Evolutionary conservation across 2,797 vertebrate genomes (phyloP), one percentile per base, ranked within the genome.

Genomic region (Leucoraja ocellata): DNA sequence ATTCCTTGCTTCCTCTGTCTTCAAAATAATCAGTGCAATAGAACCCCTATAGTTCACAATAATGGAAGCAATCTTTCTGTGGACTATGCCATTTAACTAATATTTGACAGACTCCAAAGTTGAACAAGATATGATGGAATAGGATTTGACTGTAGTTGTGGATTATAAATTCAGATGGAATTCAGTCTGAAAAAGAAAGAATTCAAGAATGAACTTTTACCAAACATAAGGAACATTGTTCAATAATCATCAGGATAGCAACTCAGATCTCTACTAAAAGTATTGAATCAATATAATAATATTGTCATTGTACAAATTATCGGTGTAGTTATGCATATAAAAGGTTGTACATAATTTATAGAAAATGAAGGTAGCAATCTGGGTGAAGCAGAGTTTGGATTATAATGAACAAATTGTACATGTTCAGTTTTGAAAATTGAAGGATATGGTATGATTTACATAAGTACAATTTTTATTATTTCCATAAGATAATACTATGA

Each of bases 21-120:
- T 92, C 90, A 36, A 76, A 63, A 28, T 58, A 76, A 92, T 92
- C 25, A 58, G 71, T 65, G 84, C 84, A 88, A 88, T 68, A 68
- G 61, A 88, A 68, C n/a, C n/a, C 65, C 63, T 32, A 18, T 36
- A 68, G 23, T 68, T 32, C n/a, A 68, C 84, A 32, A 7, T n/a
- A 61, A 61, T 84, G 81, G 81, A 84, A 84, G 16, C 16, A 0
- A 68, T 0, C 84, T 8, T 32, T 65, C 61, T 65, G 14, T 36
- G 63, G 84, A 88, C 36, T 14, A 8, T n/a, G 58, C 65, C 65
- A 88, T 21, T 68, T 88, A 8, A 1, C 63, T 65, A n/a, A 68
- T 68, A 88, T 68, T 88, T 88, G n/a, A 63, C 21, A 32, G 84
- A 32, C 63, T 83, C 28, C 58, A 63, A n/a, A n/a, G 58, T 28